These are phyloP conservation scores for Malthinus seriepunctatus DNA, from an alignment of 2,888 invertebrate genomes.

Conservation along the genomic window DNA sequence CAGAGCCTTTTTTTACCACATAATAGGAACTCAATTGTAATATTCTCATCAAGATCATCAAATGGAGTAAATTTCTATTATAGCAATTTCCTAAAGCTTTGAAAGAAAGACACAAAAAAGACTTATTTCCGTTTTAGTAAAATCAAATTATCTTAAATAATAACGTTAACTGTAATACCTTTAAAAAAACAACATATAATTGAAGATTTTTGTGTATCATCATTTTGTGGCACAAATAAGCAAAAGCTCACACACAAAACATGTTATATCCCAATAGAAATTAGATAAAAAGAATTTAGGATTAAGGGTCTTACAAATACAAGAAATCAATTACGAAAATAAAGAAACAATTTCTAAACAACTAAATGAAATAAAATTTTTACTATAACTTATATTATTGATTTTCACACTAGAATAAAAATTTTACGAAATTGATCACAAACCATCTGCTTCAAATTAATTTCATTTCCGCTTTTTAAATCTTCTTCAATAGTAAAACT, in stretches of 20 bases:
- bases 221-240: constrained; percentile 24
- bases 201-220: constrained; percentile 3
- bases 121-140: too few species aligned
- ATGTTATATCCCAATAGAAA: constrained; percentile 38
- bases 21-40: too few species aligned
- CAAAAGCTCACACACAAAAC: constrained; percentile 27
- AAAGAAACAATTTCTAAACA: constrained; percentile 33
- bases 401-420: constrained; percentile 38
- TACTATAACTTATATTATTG: constrained; percentile 33
- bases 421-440: not conserved
- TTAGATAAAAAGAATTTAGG: constrained; percentile 42
- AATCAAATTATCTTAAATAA: not conserved
- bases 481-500: too few species aligned
- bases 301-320: constrained; percentile 45
- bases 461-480: not conserved
- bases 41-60: too few species aligned
- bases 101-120: too few species aligned
- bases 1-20: too few species aligned
- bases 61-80: too few species aligned
- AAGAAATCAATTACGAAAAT: constrained; percentile 48
- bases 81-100: too few species aligned
- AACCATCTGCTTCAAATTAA: constrained; percentile 27
- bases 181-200: not conserved
- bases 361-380: constrained; percentile 29
- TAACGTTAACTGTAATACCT: not conserved